Evolutionary conservation across 2,797 vertebrate genomes (phyloP), one percentile per base, ranked within the genome.

Genomic region (Clarias pachynema): DNA sequence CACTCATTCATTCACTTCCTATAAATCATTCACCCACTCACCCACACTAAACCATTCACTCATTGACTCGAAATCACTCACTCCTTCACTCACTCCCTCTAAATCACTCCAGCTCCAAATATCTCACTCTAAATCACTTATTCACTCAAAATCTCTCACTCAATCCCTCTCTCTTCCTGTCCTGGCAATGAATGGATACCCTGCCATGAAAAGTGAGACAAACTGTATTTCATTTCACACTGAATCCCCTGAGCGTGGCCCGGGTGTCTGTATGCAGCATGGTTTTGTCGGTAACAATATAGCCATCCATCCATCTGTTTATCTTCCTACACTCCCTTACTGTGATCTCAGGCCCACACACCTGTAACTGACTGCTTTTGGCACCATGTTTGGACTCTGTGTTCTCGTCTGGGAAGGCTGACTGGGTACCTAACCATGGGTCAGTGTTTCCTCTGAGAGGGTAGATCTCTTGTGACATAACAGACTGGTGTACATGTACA

Each of bases 181-280:
- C 85, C 91, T 77, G 84, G 49, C 87, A 81, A 81, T 70, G 84
- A 90, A 87, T 63, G 56, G 85, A 85, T 78, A 84, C 90, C 89
- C 92, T 90, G 90, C 85, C 91, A 89, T 85, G 86, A 81, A 92
- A 91, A 93, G 89, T 91, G 91, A 94, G 93, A 94, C 91, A 92
- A 93, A 92, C 80, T 89, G 84, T 83, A 82, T 85, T 91, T 88
- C 85, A 84, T 84, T 87, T 89, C 84, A 91, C 88, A 88, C 73
- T 80, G 65, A 29, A 77, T 87, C 88, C 86, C 77, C 1, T 37
- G 83, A 79, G 86, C 72, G 44, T 65, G 12, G 40, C 22, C 81
- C 31, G 14, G 69, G 37, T 88, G 81, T 81, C 83, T 83, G 79
- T 53, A 72, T 53, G 37, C 31, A 70, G 66, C 49, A 49, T 26